These are phyloP conservation scores for Meda fulgida DNA, from an alignment of 2,797 vertebrate species.

Conservation along the genomic window DNA sequence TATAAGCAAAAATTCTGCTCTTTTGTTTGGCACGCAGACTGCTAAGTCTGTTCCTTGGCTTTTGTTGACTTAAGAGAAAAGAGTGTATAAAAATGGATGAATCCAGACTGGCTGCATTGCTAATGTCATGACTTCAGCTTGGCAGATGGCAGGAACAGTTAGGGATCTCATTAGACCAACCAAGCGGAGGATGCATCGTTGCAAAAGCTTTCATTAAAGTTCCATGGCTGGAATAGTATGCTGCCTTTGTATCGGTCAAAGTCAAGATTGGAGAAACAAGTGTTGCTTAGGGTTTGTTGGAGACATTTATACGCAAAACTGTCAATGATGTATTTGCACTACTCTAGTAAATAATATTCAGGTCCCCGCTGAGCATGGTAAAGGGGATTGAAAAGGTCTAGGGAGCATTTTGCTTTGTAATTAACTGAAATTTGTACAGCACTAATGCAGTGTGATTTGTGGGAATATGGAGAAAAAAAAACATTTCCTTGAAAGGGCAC, in stretches of 20 bases:
- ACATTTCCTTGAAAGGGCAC: constrained; percentile 63
- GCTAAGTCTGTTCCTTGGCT: constrained; percentile 42
- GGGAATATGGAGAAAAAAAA: constrained; percentile 62
- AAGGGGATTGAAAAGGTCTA: constrained; percentile 80
- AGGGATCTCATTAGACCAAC: constrained; percentile 86
- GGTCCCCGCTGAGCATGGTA: constrained; percentile 74
- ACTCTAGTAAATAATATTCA: constrained; percentile 71
- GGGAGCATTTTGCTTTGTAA: constrained; percentile 80
- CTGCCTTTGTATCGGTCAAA: constrained; percentile 77
- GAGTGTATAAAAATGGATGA: constrained; percentile 69
- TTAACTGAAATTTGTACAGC: constrained; percentile 82
- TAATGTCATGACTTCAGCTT: constrained; percentile 83
- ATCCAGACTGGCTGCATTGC: constrained; percentile 76
- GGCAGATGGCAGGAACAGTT: constrained; percentile 86
- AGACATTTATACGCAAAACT: constrained; percentile 25
- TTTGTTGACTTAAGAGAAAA: constrained; percentile 65
- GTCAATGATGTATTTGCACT: constrained; percentile 62
- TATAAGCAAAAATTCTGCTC: constrained; percentile 34
- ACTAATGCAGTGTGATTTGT: constrained; percentile 72
- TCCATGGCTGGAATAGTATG: constrained; percentile 73
- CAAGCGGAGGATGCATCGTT: constrained; percentile 77
- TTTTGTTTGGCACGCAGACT: constrained; percentile 59
- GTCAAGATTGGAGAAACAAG: constrained; percentile 76
- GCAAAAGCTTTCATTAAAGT: constrained; percentile 84
- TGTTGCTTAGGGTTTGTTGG: constrained; percentile 47